Evolutionary conservation across 1,140 invertebrate species (phyloP).

Genomic region (Drosophila takahashii): DNA sequence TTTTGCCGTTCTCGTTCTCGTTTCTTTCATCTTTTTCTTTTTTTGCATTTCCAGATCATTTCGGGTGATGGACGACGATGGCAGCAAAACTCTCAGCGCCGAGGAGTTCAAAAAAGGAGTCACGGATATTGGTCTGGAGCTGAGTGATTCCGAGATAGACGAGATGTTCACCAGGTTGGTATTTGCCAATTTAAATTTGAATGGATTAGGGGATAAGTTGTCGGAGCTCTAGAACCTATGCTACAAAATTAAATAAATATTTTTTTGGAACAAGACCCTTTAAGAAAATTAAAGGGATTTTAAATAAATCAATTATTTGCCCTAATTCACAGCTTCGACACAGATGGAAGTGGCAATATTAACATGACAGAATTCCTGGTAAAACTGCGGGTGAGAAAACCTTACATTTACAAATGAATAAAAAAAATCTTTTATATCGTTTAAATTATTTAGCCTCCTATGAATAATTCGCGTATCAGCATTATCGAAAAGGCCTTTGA

Average conservation of each 20-base stretch:
- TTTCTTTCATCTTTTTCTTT: not conserved
- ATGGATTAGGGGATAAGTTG: not conserved
- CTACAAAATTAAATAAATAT: not conserved
- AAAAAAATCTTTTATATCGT: not conserved
- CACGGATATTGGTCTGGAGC: slow-evolving; percentile 90
- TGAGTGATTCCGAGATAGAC: slow-evolving; percentile 88
- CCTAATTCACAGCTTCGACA: too few species aligned
- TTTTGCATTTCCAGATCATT: slow-evolving; percentile 89
- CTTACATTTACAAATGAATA: too few species aligned
- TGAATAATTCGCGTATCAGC: slow-evolving; percentile 90
- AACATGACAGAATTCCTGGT: slow-evolving; percentile 95
- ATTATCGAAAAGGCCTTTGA: slow-evolving; percentile 94
- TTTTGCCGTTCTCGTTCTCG: slow-evolving; percentile 13
- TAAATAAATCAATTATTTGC: too few species aligned
- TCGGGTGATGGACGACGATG: slow-evolving; percentile 96
- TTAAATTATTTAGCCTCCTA: slow-evolving; percentile 89
- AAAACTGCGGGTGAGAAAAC: slow-evolving; percentile 91
- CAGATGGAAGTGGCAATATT: slow-evolving; percentile 92
- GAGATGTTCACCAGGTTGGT: slow-evolving; percentile 86
- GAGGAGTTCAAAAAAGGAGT: slow-evolving; percentile 94
- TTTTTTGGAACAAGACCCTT: too few species aligned
- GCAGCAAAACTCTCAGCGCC: slow-evolving; percentile 91
- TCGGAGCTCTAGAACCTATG: not conserved
- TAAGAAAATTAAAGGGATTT: too few species aligned
- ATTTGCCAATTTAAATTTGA: not conserved